Percentiles rank a stretch among this genome's conserved stretches.
These are phyloP conservation scores for Acanthopleura granulata DNA, from an alignment of 2,888 invertebrate species.

Conservation along the genomic window DNA sequence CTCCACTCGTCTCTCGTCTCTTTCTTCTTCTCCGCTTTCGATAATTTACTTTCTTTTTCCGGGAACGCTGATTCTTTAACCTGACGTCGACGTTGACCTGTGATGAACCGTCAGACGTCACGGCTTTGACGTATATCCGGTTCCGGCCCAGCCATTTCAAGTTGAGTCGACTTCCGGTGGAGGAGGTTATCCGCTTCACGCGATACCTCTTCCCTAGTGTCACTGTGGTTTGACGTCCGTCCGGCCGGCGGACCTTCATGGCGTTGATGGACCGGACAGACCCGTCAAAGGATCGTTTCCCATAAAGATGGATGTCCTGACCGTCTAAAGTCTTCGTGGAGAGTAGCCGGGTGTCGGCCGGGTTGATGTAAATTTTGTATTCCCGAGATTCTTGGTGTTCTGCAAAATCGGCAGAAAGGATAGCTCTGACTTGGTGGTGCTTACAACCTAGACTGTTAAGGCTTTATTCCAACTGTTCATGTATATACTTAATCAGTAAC, in stretches of 20 bases:
- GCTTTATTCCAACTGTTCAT: no score
- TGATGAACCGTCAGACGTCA: constrained; percentile 1
- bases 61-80: background rate
- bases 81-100: constrained; percentile 14
- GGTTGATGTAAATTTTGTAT: constrained; percentile 11
- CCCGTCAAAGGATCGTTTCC: background rate
- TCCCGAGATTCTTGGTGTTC: background rate
- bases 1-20: background rate
- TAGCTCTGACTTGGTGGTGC: no score
- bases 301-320: background rate
- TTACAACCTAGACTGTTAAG: no score
- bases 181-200: background rate
- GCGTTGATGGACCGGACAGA: background rate
- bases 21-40: background rate
- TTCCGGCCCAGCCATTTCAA: background rate
- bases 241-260: background rate
- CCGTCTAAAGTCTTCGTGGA: background rate
- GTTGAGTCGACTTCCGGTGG: background rate
- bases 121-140: constrained; percentile 1
- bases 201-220: constrained; percentile 6
- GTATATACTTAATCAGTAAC: no score
- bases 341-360: constrained; percentile 1
- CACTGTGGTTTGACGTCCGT: background rate
- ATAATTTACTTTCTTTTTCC: background rate
- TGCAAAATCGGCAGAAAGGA: background rate